These are phyloP conservation scores for Drosophila cognata DNA, from an alignment of 2,888 invertebrate genomes.

Conservation along the genomic window DNA sequence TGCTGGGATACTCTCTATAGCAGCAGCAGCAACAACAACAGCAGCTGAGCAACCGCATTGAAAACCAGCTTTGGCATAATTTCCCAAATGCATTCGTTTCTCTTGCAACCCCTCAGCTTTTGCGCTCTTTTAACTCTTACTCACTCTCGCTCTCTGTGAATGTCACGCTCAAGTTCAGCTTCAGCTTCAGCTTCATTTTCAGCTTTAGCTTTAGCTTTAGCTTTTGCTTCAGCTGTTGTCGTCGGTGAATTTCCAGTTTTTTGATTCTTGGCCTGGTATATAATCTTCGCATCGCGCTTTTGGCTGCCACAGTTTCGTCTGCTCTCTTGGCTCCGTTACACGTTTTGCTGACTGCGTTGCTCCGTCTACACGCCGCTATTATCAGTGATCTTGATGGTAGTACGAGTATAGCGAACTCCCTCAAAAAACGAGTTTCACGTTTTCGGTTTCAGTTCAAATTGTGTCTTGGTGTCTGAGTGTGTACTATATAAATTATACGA, in stretches of 20 bases:
- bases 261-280: conserved; percentile 74
- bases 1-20: conserved; percentile 18
- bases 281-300: conserved; percentile 67
- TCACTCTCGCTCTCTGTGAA: conserved; percentile 45
- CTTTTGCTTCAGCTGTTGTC: conserved; percentile 39
- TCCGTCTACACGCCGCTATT: conserved; percentile 21
- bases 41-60: conserved; percentile 46
- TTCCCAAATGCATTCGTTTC: conserved; percentile 57
- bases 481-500: conserved; percentile 65
- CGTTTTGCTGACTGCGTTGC: conserved; percentile 41
- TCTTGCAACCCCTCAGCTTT: conserved; percentile 45
- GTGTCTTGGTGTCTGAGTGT: conserved; percentile 47
- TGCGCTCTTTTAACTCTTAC: conserved; percentile 6
- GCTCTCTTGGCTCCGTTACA: conserved; percentile 66
- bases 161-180: conserved; percentile 73
- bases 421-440: conserved; percentile 64
- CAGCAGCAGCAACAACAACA: conserved; percentile 11
- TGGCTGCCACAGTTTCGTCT: conserved; percentile 74
- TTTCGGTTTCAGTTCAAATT: conserved; percentile 40
- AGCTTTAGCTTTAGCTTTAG: conserved; percentile 25
- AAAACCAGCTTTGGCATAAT: conserved; percentile 74
- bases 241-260: conserved; percentile 56
- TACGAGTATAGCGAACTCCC: neutral
- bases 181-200: conserved; percentile 17
- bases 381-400: conserved; percentile 10